A percentile compares a stretch with the other conserved stretches of the same genome.
Conservation (phyloP, 1,140 invertebrate genomes). For the Lordiphosa clarofinis region DNA sequence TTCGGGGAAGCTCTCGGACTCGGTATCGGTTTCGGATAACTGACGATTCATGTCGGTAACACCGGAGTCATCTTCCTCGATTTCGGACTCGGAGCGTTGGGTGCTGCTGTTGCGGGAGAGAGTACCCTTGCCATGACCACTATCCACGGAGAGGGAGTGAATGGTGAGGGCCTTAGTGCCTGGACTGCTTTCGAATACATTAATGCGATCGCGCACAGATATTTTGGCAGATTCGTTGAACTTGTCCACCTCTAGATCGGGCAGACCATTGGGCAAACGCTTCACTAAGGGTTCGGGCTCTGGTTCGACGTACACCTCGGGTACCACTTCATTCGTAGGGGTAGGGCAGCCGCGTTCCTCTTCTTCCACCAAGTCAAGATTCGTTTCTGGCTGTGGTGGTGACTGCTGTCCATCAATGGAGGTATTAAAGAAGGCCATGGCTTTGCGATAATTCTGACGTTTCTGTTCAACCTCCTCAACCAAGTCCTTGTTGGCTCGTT, state of each 20-base stretch:
- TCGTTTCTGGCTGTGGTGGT: conserved; percentile 25
- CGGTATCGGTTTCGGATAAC: conserved; percentile 85
- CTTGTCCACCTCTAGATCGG: conserved; percentile 57
- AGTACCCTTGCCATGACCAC: conserved; percentile 60
- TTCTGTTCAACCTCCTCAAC: conserved; percentile 64
- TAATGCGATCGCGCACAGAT: conserved; percentile 74
- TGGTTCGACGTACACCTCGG: conserved; percentile 56
- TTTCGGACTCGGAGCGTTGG: conserved; percentile 81
- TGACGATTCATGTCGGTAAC: conserved; percentile 86
- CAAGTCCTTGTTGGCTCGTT: conserved; percentile 38
- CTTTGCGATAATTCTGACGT: conserved; percentile 68
- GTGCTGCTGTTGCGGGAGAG: conserved; percentile 73
- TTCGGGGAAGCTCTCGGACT: conserved; percentile 82
- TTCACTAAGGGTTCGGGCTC: conserved; percentile 23
- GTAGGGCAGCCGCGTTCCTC: conserved; percentile 47
- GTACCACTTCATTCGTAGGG: conserved; percentile 49
- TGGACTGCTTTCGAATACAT: conserved; percentile 57
- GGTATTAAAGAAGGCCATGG: conserved; percentile 74
- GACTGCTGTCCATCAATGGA: conserved; percentile 71
- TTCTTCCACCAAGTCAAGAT: conserved; percentile 46
- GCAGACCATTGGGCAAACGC: conserved; percentile 52
- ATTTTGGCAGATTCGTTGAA: conserved; percentile 60
- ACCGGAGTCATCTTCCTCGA: conserved; percentile 86
- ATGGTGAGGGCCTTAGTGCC: conserved; percentile 31
- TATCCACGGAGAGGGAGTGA: conserved; percentile 69